Evolutionary conservation across 2,888 invertebrate genomes (phyloP), one percentile per base, ranked within the genome.

Genomic region (Tenthredo distinguenda): DNA sequence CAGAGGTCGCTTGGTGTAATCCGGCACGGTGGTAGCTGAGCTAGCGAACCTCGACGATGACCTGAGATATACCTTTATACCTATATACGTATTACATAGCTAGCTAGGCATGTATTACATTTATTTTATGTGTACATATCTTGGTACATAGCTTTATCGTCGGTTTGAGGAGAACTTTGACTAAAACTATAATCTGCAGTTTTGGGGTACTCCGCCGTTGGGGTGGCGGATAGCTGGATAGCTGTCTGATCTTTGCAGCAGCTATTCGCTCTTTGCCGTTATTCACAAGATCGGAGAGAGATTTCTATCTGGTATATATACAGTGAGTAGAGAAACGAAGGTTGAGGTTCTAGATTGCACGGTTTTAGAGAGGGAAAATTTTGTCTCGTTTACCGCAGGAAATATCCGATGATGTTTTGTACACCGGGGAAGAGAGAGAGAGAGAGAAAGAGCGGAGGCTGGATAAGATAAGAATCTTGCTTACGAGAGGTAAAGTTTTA

Each of bases 401-500:
- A 74, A 74, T 74, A 74, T 74, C 74, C 43, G 74, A 74, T 74
- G 40, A 74, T 74, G 74, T 74, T 74, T 37, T 43, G 43, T 43
- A 74, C 74, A n/a, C 21, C n/a, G 43, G n/a, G 12, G 1, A 2
- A 74, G 12, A 9, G n/a, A 43, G 37, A 34, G 71, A 62, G 71
- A 37, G 31, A 5, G 15, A 37, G 2, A 34, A 18, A 18, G 34
- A 15, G 2, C 15, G 31, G 5, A n/a, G 47, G 3, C 47, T 47
- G 47, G 18, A 34, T 37, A 37, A 74, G 74, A 74, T 74, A 74
- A 74, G 74, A 74, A 74, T 74, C 74, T n/a, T 74, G 74, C 74
- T 43, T 37, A 74, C 74, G 74, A 43, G 74, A 74, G 74, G 18
- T 74, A 74, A 74, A 74, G 40, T 74, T 74, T 74, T 74, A 74